Percentiles rank a stretch among this genome's conserved stretches.
Conservation (phyloP, 2,113 vertebrate genomes). For the Brienomyrus brachyistius region DNA sequence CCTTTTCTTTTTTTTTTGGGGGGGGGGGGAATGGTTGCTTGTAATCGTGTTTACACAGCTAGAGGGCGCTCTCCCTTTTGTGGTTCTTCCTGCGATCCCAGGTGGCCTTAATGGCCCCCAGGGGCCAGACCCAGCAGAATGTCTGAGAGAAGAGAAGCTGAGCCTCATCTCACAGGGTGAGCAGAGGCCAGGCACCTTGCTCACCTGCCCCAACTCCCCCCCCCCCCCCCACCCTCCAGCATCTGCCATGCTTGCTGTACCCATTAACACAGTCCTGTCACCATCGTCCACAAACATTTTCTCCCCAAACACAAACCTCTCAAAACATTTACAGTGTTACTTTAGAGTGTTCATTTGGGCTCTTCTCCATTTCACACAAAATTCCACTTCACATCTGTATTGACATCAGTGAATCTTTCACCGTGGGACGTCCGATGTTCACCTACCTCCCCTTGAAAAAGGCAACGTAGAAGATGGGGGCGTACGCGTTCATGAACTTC, state of each 20-base stretch:
- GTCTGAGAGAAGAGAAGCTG: background rate
- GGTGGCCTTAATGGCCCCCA: constrained; percentile 1
- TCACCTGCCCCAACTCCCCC: background rate
- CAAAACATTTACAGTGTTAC: background rate
- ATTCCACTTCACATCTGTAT: background rate
- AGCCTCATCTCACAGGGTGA: background rate
- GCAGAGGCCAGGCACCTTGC: background rate
- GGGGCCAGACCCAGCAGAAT: background rate
- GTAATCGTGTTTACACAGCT: background rate
- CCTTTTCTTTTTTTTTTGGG: background rate
- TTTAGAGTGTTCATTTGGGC: background rate
- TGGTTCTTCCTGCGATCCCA: background rate
- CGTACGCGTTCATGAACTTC: constrained; percentile 95
- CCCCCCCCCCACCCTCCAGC: background rate
- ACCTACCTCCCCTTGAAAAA: constrained; percentile 95
- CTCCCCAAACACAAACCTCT: background rate
- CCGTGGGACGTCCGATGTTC: background rate
- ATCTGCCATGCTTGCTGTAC: background rate
- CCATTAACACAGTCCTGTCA: background rate
- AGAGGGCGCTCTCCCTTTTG: background rate
- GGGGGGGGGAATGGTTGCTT: background rate
- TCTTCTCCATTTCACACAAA: background rate
- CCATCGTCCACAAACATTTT: background rate
- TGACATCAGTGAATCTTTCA: background rate
- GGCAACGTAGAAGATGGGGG: constrained; percentile 95